phyloP scores from a whole-genome alignment of 1,140 invertebrate genomes.

The Drosophila funebris region DNA sequence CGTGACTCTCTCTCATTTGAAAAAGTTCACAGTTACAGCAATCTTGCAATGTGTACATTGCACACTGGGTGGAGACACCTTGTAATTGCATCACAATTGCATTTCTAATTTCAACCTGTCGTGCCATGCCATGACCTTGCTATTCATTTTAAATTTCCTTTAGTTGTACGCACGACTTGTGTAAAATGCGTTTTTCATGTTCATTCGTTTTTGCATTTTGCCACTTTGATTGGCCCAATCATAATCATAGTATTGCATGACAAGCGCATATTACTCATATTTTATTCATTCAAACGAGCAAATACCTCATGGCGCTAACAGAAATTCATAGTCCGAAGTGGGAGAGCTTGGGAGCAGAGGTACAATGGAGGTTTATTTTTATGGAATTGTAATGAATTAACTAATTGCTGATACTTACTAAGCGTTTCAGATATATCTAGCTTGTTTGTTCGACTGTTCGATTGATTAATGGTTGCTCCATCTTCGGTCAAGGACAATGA shows the following conservation, averaged over 20 bases:
- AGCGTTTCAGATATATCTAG: slow-evolving; percentile 43
- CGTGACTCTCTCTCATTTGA: background rate
- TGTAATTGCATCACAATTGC: background rate
- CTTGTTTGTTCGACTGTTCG: slow-evolving; percentile 43
- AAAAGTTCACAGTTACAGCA: background rate
- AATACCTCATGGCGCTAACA: slow-evolving; percentile 49
- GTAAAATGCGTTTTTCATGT: slow-evolving; percentile 4
- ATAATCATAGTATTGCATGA: slow-evolving; percentile 75
- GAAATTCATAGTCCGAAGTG: slow-evolving; percentile 39
- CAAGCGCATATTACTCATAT: slow-evolving; percentile 69
- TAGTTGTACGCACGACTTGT: background rate
- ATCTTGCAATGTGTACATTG: slow-evolving; percentile 1
- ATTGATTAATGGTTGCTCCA: slow-evolving; percentile 36
- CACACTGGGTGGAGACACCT: background rate
- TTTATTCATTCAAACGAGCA: slow-evolving; percentile 64
- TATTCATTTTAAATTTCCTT: background rate
- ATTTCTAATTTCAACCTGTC: background rate
- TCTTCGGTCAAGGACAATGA: slow-evolving; percentile 39
- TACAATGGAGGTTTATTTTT: too few relatives aligned
- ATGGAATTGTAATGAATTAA: slow-evolving; percentile 52
- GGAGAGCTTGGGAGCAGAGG: slow-evolving; percentile 2
- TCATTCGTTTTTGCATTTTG: slow-evolving; percentile 10
- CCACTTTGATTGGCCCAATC: slow-evolving; percentile 29
- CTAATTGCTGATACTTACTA: slow-evolving; percentile 58
- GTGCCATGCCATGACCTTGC: background rate